phyloP scores from a whole-genome alignment of 2,113 vertebrate species.

The Cottus gobio region DNA sequence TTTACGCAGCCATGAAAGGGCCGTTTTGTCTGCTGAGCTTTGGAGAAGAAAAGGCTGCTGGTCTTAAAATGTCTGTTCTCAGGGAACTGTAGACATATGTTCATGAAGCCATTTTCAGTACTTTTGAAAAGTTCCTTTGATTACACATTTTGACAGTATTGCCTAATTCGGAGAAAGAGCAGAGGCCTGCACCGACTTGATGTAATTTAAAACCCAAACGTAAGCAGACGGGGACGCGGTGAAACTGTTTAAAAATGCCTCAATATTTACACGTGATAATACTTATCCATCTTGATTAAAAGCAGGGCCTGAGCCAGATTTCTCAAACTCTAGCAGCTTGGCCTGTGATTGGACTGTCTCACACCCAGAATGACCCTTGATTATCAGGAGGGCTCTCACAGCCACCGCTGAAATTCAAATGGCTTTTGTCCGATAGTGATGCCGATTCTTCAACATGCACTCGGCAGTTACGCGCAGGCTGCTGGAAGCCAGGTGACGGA shows the following conservation, averaged over 20 bases:
- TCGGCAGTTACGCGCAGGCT: conserved; percentile 12
- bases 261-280: conserved; percentile 38
- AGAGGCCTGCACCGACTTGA: conserved; percentile 48
- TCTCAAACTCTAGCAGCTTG: conserved; percentile 2
- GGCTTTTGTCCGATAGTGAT: conserved; percentile 31
- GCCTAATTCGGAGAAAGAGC: conserved; percentile 51
- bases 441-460: conserved; percentile 24
- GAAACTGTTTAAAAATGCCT: conserved; percentile 33
- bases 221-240: conserved; percentile 21
- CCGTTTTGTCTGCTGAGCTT: conserved; percentile 12
- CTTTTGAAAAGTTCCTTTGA: conserved; percentile 36
- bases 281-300: conserved; percentile 29
- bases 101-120: conserved; percentile 37
- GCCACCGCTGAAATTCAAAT: conserved; percentile 43
- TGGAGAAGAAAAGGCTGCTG: conserved; percentile 33
- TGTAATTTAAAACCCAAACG: conserved; percentile 45
- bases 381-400: conserved; percentile 18
- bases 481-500: conserved; percentile 8
- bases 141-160: conserved; percentile 56
- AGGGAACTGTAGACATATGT: conserved; percentile 13
- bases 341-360: neutral
- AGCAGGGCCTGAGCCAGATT: conserved; percentile 7
- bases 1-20: conserved; percentile 43
- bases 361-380: neutral
- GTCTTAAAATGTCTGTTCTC: conserved; percentile 41